Conservation (phyloP, 2,797 vertebrate genomes). For the Takifugu ocellatus region DNA sequence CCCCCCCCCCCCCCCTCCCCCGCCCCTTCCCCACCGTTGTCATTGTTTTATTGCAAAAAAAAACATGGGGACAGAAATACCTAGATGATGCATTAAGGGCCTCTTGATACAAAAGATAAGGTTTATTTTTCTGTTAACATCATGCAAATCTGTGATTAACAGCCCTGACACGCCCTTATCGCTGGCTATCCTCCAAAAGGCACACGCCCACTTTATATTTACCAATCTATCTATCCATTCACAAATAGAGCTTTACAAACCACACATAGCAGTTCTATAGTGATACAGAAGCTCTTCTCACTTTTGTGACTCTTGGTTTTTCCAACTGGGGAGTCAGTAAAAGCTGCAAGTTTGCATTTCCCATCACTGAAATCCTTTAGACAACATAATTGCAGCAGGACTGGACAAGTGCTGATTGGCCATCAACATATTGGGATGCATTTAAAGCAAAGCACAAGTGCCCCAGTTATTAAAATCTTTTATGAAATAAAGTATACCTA, state of each 20-base stretch:
- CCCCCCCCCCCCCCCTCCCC: too few species aligned
- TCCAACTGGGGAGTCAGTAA: slow-evolving; percentile 47
- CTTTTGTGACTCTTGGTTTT: slow-evolving; percentile 60
- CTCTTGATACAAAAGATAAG: too few species aligned
- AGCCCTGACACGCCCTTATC: too few species aligned
- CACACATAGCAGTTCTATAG: slow-evolving; percentile 30
- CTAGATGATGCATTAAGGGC: too few species aligned
- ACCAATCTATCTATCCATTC: too few species aligned
- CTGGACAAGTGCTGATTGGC: neutral
- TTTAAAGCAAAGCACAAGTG: slow-evolving; percentile 8
- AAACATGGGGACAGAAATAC: too few species aligned
- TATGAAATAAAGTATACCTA: slow-evolving; percentile 62
- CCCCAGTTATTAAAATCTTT: neutral
- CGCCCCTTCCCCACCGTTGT: too few species aligned
- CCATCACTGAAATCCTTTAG: slow-evolving; percentile 13
- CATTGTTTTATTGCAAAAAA: too few species aligned
- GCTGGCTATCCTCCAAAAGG: too few species aligned
- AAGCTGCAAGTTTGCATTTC: slow-evolving; percentile 37
- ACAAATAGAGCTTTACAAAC: slow-evolving; percentile 6
- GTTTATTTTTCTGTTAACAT: too few species aligned
- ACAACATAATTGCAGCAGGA: slow-evolving; percentile 1
- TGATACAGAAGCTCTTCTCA: slow-evolving; percentile 26
- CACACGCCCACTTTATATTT: too few species aligned
- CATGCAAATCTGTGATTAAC: too few species aligned
- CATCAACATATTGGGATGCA: neutral